These are phyloP conservation scores for Diprion similis DNA, from an alignment of 1,140 invertebrate genomes.

Conservation along the genomic window DNA sequence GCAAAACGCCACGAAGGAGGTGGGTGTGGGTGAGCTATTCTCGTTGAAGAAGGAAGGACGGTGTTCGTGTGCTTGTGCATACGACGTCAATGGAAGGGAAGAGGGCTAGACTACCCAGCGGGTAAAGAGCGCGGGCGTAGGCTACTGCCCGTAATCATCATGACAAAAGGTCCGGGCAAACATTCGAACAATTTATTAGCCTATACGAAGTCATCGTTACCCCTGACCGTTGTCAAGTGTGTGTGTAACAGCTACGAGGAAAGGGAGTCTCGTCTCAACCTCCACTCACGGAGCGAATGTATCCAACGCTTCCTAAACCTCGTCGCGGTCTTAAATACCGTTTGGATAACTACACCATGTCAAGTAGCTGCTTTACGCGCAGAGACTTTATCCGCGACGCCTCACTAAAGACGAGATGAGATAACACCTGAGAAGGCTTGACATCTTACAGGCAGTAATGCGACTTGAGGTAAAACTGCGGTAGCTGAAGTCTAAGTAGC, in stretches of 20 bases:
- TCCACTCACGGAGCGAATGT: background rate
- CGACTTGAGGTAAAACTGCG: too few relatives aligned
- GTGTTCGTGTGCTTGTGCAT: background rate
- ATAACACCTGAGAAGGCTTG: too few relatives aligned
- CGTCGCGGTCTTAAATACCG: background rate
- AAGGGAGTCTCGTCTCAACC: background rate
- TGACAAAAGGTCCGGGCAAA: constrained; percentile 57
- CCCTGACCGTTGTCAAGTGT: too few relatives aligned
- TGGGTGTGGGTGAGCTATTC: background rate
- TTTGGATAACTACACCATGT: background rate
- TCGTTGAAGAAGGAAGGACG: background rate
- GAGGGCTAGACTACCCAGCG: constrained; percentile 30
- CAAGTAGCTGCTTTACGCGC: background rate
- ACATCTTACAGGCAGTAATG: too few relatives aligned
- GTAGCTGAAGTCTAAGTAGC: too few relatives aligned
- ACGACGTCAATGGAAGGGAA: background rate
- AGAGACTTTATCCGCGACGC: too few relatives aligned
- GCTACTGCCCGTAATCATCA: constrained; percentile 51
- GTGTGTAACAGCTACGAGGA: background rate
- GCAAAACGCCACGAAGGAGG: background rate
- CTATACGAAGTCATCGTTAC: constrained; percentile 43
- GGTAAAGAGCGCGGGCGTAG: constrained; percentile 37
- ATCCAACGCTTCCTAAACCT: background rate
- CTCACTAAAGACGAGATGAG: too few relatives aligned
- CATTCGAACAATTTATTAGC: constrained; percentile 59